A percentile compares a stretch with the other conserved stretches of the same genome.
These are phyloP conservation scores for Mizuhopecten yessoensis DNA, from an alignment of 1,140 invertebrate species.

Conservation along the genomic window DNA sequence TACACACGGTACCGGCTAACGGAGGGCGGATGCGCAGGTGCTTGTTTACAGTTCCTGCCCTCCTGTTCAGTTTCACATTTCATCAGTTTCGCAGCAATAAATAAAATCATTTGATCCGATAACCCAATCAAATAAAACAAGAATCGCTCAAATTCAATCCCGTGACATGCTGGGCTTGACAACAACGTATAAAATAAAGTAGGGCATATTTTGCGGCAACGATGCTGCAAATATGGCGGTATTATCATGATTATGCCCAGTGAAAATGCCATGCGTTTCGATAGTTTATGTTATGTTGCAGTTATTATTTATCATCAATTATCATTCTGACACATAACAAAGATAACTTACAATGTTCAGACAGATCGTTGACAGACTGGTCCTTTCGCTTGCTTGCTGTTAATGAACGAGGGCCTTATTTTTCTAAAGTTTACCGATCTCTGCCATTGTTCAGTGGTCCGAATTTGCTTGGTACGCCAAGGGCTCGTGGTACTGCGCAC, in stretches of 20 bases:
- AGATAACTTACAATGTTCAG: conserved; percentile 4
- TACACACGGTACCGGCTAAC: not conserved
- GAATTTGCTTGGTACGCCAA: conserved; percentile 32
- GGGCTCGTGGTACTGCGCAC: conserved; percentile 26
- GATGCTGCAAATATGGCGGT: conserved; percentile 18
- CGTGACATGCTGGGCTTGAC: not conserved
- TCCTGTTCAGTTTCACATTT: not conserved
- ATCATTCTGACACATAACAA: not conserved
- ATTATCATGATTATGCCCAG: not conserved
- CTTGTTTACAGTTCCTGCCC: conserved; percentile 26
- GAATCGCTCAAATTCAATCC: not conserved
- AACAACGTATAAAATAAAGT: not conserved
- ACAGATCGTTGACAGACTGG: not conserved
- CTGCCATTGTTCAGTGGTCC: conserved; percentile 22
- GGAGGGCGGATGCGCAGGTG: conserved; percentile 28
- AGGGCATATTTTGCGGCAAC: not conserved
- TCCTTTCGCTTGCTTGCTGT: conserved; percentile 23
- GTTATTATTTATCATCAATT: not conserved
- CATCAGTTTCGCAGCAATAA: not conserved
- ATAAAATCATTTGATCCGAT: not conserved
- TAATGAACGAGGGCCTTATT: conserved; percentile 31
- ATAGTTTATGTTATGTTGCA: not conserved
- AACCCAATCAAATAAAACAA: not conserved
- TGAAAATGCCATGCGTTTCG: not conserved
- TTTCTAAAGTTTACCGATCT: conserved; percentile 30